phyloP scores from a whole-genome alignment of 1,140 invertebrate species.

The Drosophila carrolli region DNA sequence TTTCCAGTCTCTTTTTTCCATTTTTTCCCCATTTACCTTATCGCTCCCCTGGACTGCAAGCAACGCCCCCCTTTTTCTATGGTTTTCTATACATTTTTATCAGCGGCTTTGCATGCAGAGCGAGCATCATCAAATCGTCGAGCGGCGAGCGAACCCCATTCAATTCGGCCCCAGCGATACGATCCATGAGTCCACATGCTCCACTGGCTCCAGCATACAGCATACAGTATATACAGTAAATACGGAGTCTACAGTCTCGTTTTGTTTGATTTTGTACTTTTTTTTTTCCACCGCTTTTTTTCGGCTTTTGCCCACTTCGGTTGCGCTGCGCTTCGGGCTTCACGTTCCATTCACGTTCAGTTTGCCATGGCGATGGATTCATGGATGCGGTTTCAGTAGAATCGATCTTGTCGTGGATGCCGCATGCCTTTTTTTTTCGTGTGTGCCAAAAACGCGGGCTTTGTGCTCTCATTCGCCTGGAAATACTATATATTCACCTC shows the following conservation, averaged over 20 bases:
- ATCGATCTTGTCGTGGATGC: slow-evolving; percentile 82
- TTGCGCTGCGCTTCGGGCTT: slow-evolving; percentile 34
- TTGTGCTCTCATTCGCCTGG: not conserved
- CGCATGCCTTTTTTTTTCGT: slow-evolving; percentile 56
- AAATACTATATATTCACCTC: slow-evolving; percentile 1
- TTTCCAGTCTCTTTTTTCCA: not conserved
- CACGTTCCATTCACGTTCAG: slow-evolving; percentile 14
- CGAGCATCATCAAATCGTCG: slow-evolving; percentile 26
- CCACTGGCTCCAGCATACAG: slow-evolving; percentile 12
- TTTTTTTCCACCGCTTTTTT: slow-evolving; percentile 11
- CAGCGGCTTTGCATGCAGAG: slow-evolving; percentile 37
- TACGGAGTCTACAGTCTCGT: slow-evolving; percentile 22
- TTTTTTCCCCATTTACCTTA: slow-evolving; percentile 9
- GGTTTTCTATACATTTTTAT: slow-evolving; percentile 20
- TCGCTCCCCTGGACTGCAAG: slow-evolving; percentile 9
- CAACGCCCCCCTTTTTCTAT: slow-evolving; percentile 7
- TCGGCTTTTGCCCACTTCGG: slow-evolving; percentile 23
- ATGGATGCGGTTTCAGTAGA: slow-evolving; percentile 71
- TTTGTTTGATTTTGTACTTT: slow-evolving; percentile 32
- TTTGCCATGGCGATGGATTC: slow-evolving; percentile 27
- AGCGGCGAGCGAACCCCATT: slow-evolving; percentile 12
- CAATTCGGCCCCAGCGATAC: slow-evolving; percentile 13
- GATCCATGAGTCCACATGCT: slow-evolving; percentile 42
- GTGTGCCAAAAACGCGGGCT: slow-evolving; percentile 33
- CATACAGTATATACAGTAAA: not conserved